Evolutionary conservation across 2,113 vertebrate species (phyloP).

Genomic region (Trematomus loennbergii): DNA sequence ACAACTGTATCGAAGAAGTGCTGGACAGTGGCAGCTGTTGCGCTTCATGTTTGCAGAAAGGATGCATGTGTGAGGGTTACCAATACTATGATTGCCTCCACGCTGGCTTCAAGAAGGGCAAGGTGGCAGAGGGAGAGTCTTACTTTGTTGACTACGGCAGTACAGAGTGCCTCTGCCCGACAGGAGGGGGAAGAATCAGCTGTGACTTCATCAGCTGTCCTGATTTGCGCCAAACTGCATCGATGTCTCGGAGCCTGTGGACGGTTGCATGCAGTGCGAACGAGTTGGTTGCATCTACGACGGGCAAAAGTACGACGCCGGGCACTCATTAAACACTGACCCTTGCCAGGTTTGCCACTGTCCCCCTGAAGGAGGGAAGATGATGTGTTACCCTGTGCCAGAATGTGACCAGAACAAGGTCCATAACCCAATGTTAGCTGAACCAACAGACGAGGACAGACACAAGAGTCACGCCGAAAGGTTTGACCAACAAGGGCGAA

Average conservation of each 20-base stretch:
- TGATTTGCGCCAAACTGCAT: slow-evolving; percentile 92
- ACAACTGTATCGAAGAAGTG: slow-evolving; percentile 91
- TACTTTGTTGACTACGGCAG: slow-evolving; percentile 98
- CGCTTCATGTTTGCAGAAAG: slow-evolving; percentile 86
- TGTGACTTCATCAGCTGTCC: slow-evolving; percentile 96
- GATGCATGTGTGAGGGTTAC: slow-evolving; percentile 94
- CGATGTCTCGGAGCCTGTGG: slow-evolving; percentile 84
- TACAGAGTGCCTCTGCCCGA: slow-evolving; percentile 93
- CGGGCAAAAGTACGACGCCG: slow-evolving; percentile 89
- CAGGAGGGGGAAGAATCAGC: slow-evolving; percentile 92
- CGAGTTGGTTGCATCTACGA: slow-evolving; percentile 88
- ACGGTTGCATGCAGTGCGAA: slow-evolving; percentile 92
- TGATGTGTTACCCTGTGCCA: slow-evolving; percentile 92
- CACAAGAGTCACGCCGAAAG: slow-evolving; percentile 80
- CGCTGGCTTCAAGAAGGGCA: slow-evolving; percentile 91
- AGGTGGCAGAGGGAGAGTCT: slow-evolving; percentile 92
- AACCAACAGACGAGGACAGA: slow-evolving; percentile 45
- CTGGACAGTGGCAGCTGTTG: slow-evolving; percentile 89
- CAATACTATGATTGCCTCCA: slow-evolving; percentile 95
- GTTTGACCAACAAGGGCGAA: slow-evolving; percentile 84
- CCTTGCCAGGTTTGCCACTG: slow-evolving; percentile 93
- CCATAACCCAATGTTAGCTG: slow-evolving; percentile 54
- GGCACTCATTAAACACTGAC: slow-evolving; percentile 90
- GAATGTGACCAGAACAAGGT: slow-evolving; percentile 76
- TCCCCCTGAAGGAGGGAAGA: slow-evolving; percentile 87